Percentiles rank a stretch among this genome's conserved stretches.
Conservation (phyloP, 1,140 invertebrate genomes). For the Lepidostoma basale region DNA sequence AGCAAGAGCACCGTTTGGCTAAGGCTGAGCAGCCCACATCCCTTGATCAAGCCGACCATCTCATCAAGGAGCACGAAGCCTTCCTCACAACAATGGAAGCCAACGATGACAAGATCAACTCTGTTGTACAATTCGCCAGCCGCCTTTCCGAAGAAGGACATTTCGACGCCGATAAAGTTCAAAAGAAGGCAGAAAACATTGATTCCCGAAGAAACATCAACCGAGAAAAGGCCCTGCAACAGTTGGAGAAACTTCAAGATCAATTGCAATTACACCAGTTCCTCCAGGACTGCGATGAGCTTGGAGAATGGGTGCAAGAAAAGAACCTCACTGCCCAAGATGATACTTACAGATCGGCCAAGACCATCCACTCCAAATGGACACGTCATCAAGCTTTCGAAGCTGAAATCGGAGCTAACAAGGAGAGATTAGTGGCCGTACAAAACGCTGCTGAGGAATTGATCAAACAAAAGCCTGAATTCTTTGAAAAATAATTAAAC, state of each 20-base stretch:
- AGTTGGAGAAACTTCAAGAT: slow-evolving; percentile 93
- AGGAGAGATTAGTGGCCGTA: slow-evolving; percentile 90
- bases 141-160: slow-evolving; percentile 88
- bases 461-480: slow-evolving; percentile 93
- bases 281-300: slow-evolving; percentile 96
- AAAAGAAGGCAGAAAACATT: slow-evolving; percentile 94
- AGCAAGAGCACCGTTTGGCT: slow-evolving; percentile 90
- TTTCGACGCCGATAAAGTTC: slow-evolving; percentile 92
- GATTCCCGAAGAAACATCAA: slow-evolving; percentile 89
- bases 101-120: slow-evolving; percentile 99
- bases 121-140: slow-evolving; percentile 90
- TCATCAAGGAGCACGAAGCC: slow-evolving; percentile 96
- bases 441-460: slow-evolving; percentile 89
- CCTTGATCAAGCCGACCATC: slow-evolving; percentile 95
- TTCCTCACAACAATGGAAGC: slow-evolving; percentile 99
- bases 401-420: slow-evolving; percentile 98
- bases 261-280: slow-evolving; percentile 95
- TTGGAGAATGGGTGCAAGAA: slow-evolving; percentile 98
- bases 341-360: slow-evolving; percentile 96
- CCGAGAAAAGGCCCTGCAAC: slow-evolving; percentile 85
- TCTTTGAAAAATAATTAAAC: no score
- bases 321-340: slow-evolving; percentile 99
- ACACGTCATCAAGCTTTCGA: slow-evolving; percentile 99
- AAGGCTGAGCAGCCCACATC: slow-evolving; percentile 95
- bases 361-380: slow-evolving; percentile 99